Evolutionary conservation across 30 jellyfish, hydroid and myxozoan species (phyloP).

Genomic region (Phacellophora camtschatica): DNA sequence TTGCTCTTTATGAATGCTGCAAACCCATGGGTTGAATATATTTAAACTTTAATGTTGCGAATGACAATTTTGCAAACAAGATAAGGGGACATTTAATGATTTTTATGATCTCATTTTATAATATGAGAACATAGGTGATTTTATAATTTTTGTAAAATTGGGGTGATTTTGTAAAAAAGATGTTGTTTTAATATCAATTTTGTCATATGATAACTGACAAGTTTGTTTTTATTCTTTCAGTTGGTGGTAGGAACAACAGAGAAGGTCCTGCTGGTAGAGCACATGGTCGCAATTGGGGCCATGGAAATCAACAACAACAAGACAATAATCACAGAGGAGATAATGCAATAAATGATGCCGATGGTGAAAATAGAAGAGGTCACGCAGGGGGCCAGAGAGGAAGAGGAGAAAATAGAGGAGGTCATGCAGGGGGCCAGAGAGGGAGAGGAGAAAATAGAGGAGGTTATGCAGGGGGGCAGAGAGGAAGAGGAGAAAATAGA

Average conservation of each 20-base stretch:
- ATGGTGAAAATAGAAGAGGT: too few species aligned
- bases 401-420: neutral
- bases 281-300: constrained; percentile 7
- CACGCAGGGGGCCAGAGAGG: neutral
- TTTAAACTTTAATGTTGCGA: too few species aligned
- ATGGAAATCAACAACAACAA: neutral
- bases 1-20: too few species aligned
- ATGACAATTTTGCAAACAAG: too few species aligned
- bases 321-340: too few species aligned
- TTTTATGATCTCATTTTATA: too few species aligned
- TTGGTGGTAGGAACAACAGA: neutral
- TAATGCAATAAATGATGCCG: too few species aligned
- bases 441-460: neutral
- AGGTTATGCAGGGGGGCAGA: neutral
- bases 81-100: too few species aligned
- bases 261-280: neutral
- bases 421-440: neutral
- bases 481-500: neutral
- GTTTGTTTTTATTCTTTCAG: neutral
- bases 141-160: neutral
- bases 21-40: too few species aligned
- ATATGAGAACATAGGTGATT: too few species aligned
- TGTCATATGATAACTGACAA: neutral
- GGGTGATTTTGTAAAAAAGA: neutral
- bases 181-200: neutral